Percentiles rank a stretch among this genome's conserved stretches.
Conservation (phyloP, 1,140 invertebrate species). For the Bombus turneri region DNA sequence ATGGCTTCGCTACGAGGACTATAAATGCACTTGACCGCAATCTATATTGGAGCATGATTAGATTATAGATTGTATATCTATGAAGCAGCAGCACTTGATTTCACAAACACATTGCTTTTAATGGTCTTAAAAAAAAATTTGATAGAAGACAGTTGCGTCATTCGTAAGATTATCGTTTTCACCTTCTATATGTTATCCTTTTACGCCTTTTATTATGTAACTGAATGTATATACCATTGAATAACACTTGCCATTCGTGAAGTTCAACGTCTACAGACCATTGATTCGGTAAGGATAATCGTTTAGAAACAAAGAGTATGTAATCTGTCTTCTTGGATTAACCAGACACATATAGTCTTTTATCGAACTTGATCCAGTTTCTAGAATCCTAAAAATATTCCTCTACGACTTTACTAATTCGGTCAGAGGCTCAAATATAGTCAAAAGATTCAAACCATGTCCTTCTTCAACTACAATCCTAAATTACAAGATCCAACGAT, state of each 20-base stretch:
- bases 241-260: background rate
- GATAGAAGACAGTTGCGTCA: background rate
- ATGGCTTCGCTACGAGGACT: slow-evolving; percentile 37
- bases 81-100: background rate
- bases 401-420: background rate
- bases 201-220: background rate
- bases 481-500: background rate
- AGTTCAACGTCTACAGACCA: background rate
- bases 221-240: background rate
- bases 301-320: no score
- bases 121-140: background rate
- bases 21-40: slow-evolving; percentile 38
- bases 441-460: background rate
- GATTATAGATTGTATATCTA: slow-evolving; percentile 4
- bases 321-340: no score
- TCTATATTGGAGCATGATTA: slow-evolving; percentile 31
- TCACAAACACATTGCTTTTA: background rate
- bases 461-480: background rate
- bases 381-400: background rate
- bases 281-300: background rate
- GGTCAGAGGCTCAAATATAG: background rate
- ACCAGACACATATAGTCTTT: no score
- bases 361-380: no score
- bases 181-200: background rate
- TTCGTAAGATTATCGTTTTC: background rate